Base-by-base conservation (phyloP, 2,797 vertebrate genomes). In the Tolypeutes matacus region DNA sequence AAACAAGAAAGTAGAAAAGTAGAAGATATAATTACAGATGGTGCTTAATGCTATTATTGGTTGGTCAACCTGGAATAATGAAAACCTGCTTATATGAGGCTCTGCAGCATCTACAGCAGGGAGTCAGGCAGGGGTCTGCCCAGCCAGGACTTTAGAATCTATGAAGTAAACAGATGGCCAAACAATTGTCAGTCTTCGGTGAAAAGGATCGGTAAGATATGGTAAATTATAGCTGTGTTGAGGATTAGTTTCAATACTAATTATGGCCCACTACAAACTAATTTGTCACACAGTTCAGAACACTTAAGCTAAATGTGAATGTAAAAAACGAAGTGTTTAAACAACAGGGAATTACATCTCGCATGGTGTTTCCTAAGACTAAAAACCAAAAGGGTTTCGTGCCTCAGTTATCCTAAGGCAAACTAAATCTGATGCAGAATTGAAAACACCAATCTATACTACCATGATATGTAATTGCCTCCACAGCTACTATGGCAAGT, bases 371-470 rank as follows among this genome's bases (percentile, higher is more conserved):
- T 87, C 58, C 51, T 58, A 67, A 93, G 80, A 87, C 29, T 92
- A 65, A 69, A 85, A 70, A 78, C 56, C 25, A 39, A 86, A 77
- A 94, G 69, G 78, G 51, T 78, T 60, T 81, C 34, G 70, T 1
- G 46, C 6, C 46, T 91, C 64, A 53, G 23, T 93, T 53, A 56
- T 86, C 65, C 77, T 70, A 91, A 20, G 70, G 92, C 51, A 89
- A 95, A 91, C 31, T 21, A 90, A 90, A 80, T 67, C 14, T 51
- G 64, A 92, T 15, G 20, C 29, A 77, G 34, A 76, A 93, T 56
- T 89, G 56, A 88, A 96, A 83, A 88, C 39, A 91, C 42, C 86
- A 86, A 92, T 82, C 36, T 56, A n/a, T 39, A 56, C 56, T 76
- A 39, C 56, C 80, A 39, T 4, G 29, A 67, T 60, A 67, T 58